Percentiles rank a stretch among this genome's conserved stretches.
Evolutionary conservation across 64 coral and sea anemone genomes (phyloP).

Genomic region (Pocillopora verrucosa): DNA sequence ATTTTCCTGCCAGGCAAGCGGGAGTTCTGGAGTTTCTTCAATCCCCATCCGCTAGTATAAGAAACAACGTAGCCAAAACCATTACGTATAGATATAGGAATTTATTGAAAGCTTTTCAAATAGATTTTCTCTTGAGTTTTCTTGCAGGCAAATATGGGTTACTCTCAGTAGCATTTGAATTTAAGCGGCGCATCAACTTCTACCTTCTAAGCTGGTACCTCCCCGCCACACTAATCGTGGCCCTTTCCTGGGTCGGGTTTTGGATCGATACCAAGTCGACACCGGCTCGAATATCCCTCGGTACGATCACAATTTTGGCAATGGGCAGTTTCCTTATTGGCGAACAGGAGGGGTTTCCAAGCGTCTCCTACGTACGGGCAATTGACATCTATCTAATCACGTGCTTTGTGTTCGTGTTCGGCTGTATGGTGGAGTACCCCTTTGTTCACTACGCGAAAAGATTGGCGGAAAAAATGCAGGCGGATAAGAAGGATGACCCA

Average conservation of each 20-base stretch:
- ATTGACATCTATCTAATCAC: conserved; percentile 75
- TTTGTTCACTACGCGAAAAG: conserved; percentile 56
- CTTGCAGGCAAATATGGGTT: conserved; percentile 38
- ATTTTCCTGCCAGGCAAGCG: too few relatives aligned
- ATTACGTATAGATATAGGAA: background rate
- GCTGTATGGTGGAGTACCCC: conserved; percentile 70
- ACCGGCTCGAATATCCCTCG: conserved; percentile 71
- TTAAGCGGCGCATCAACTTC: conserved; percentile 68
- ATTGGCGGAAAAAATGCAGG: background rate
- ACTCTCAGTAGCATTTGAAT: conserved; percentile 49
- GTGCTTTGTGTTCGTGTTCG: conserved; percentile 76
- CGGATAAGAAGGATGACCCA: background rate
- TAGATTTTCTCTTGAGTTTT: background rate
- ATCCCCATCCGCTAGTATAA: too few relatives aligned
- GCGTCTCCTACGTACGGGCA: conserved; percentile 74
- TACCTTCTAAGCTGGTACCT: conserved; percentile 71
- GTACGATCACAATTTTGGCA: conserved; percentile 78
- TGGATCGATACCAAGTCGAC: conserved; percentile 74
- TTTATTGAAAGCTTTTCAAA: too few relatives aligned
- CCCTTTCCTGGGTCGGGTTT: conserved; percentile 76
- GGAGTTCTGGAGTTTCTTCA: too few relatives aligned
- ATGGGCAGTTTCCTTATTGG: conserved; percentile 70
- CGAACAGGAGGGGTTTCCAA: conserved; percentile 53
- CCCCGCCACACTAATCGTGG: conserved; percentile 65
- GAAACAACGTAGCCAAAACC: too few relatives aligned